Evolutionary conservation across 2,797 vertebrate species (phyloP), one percentile per base, ranked within the genome.

Genomic region (Emys orbicularis): DNA sequence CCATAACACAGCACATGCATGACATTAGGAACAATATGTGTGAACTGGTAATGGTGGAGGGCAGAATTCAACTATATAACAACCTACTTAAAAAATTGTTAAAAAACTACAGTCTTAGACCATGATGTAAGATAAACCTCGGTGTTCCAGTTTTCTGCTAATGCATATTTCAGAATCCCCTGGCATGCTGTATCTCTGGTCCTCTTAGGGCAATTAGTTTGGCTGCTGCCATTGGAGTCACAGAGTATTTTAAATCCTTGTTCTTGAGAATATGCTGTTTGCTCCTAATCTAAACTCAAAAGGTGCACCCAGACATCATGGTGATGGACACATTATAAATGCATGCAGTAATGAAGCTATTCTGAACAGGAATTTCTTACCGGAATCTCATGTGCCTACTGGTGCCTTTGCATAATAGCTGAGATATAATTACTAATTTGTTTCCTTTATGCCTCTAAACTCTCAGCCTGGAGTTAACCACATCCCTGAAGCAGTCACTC

Each of bases 301-400:
- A 97, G 89, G 95, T 93, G 94, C 95, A 89, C 93, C 92, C 96
- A 49, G 96, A 96, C 93, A 97, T 93, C 93, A 79, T 86, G 88
- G 95, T 84, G 89, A 8, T 61, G 79, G 96, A 94, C 19, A 89
- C 44, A 31, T 44, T 79, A 47, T 95, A 87, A 93, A 96, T 97
- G 96, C 96, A 97, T 94, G 94, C 97, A 96, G 92, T 89, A 97
- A 98, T 97, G 94, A 97, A 97, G 93, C 88, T 95, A 83, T 96
- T 98, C 96, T 95, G 95, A 97, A 94, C 97, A 89, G 92, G 89
- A 97, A 98, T 96, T 97, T 97, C 93, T 97, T 74, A 96, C 80
- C 19, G 16, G 94, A 96, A 97, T 97, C 96, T 27, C 37, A 29
- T 47, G 15, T 47, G 65, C 57, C 27, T 25, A 83, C 81, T 93